Evolutionary conservation across 2,797 vertebrate species (phyloP), one percentile per base, ranked within the genome.

Genomic region (Gallirallus australis): DNA sequence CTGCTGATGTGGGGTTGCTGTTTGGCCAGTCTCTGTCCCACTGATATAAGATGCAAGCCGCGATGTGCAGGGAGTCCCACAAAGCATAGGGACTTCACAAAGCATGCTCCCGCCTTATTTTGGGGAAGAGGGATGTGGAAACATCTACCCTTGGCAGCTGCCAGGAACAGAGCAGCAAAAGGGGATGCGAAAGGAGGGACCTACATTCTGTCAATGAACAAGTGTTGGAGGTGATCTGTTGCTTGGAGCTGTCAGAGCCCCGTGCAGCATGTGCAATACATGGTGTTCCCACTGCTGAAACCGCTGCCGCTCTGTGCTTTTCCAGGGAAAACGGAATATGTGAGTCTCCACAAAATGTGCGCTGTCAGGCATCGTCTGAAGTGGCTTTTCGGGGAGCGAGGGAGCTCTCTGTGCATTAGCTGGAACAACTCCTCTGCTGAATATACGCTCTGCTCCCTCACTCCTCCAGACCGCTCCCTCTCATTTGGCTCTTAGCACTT

Each of bases 381-480:
- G 71, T 8, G 28, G 52, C 83, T 90, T 95, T 94, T 60, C 2
- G 17, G 75, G 78, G 88, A 94, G 54, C 10, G 24, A 64, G 57
- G 53, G 75, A 95, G 69, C 64, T 73, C 52, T 77, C 76, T 88
- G 76, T 84, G 82, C 70, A 21, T 90, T 86, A 94, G 37, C 79
- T 92, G 86, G 89, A 95, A 84, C 76, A 68, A 76, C 48, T 82
- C 28, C 45, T 86, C 45, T 3, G 2, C 61, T 48, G 60, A 86
- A 78, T 31, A 47, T 54, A 31, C 3, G 1, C 95, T 82, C 20
- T 1, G 52, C 78, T 96, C 79, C 83, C 53, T 85, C 5, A 7
- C 35, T 78, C 57, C 82, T 80, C 57, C 5, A 15, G 61, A 81
- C 79, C 90, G 66, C 91, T 94, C 90, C 89, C 92, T 92, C 47